These are phyloP conservation scores for Itoplectis maculator DNA, from an alignment of 2,888 invertebrate genomes.

Conservation along the genomic window DNA sequence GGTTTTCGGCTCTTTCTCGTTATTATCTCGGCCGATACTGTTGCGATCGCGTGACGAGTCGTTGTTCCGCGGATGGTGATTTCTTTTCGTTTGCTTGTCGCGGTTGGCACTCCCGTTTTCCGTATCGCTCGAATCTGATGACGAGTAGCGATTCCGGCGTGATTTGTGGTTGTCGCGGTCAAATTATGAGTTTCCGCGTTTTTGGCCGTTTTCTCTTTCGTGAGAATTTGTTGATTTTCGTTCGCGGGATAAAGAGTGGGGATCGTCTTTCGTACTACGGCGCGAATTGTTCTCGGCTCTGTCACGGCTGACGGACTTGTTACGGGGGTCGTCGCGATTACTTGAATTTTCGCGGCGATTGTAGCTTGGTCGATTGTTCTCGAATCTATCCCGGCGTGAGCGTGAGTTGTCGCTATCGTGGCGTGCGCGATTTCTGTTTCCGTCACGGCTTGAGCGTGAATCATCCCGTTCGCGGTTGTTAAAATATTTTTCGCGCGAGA, in stretches of 20 bases:
- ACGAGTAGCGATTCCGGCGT: background rate
- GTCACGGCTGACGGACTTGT: background rate
- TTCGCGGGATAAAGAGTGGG: too few species aligned
- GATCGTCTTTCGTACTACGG: background rate
- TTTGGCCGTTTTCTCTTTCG: background rate
- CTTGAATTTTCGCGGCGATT: background rate
- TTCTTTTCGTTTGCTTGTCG: too few species aligned
- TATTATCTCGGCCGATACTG: background rate
- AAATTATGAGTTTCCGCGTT: background rate
- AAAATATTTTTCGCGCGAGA: background rate
- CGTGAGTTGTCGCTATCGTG: background rate
- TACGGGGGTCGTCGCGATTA: background rate
- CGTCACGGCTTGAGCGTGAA: background rate
- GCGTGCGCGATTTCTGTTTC: background rate
- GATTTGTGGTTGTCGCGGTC: background rate
- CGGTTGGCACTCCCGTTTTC: background rate
- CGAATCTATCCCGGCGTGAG: background rate
- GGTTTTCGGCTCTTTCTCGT: background rate
- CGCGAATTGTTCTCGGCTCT: too few species aligned
- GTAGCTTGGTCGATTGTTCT: background rate
- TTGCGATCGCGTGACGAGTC: background rate
- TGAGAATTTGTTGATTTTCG: too few species aligned
- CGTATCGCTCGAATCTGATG: background rate
- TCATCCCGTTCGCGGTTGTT: background rate
- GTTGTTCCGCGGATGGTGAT: too few species aligned